Base-by-base conservation (phyloP, 2,113 vertebrate genomes). In the Carassius auratus region DNA sequence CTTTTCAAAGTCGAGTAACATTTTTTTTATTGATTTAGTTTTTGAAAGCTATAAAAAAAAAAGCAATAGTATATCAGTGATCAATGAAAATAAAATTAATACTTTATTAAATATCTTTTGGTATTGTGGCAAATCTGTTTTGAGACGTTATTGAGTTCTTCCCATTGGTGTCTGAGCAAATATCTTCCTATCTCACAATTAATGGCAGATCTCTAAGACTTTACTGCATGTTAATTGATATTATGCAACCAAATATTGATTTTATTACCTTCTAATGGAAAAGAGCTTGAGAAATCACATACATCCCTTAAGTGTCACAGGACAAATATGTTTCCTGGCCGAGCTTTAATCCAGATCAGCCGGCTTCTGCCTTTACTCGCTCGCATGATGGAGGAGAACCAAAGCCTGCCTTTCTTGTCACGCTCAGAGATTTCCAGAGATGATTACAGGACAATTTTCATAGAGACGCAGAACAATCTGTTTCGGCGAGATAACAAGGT, bases 371-470 rank as follows among this genome's bases (percentile, higher is more conserved):
- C 75, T 17, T 52, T 0, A 17, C 52, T 57, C 76, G 9, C 42
- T 6, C 30, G 48, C 78, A 10, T 81, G 64, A 71, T 71, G 64
- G 64, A 82, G 17, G 42, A 48, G 79, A 81, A 45, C 36, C 19
- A 38, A 38, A 15, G 13, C 59, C 57, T 81, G 33, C 9, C 62
- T 82, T 55, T 82, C 23, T 82, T 71, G 64, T 69, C 61, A 68
- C 14, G 38, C 38, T 81, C 79, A 81, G 79, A 81, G 64, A 82
- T 82, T 82, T 69, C 64, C 80, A n/a, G 26, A 68, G 80, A 82
- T 82, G 80, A 82, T 82, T 82, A 82, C 55, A 82, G 80, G 80
- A 82, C 62, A 68, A 81, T 68, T 81, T 52, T 52, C n/a, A 8
- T 30, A 10, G 62, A 36, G 64, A 21, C 12, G 17, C n/a, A 5